Evolutionary conservation across 1,140 invertebrate species (phyloP), one percentile per base, ranked within the genome.

Genomic region (Scylla paramamosain): DNA sequence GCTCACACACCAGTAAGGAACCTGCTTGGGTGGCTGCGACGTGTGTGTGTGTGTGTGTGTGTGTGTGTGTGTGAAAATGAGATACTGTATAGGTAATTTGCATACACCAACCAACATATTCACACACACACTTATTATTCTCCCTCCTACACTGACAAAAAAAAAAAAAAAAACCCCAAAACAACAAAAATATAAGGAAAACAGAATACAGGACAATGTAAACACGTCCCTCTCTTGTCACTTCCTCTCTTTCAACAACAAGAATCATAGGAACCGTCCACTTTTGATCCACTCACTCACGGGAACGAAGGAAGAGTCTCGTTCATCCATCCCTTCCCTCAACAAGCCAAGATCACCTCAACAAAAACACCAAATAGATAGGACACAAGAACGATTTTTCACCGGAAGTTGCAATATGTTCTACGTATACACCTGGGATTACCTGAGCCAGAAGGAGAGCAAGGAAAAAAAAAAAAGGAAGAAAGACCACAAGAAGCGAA

Each of bases 401-500:
- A 77, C 67, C 67, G 67, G 67, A 77, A n/a, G 67, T 77, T 12
- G 6, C 20, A 77, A n/a, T 25, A 77, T 77, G 39, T 39, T 39
- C 39, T 2, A 6, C 39, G 39, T 39, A 8, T n/a, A n/a, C 20
- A n/a, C 67, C 67, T 77, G 67, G n/a, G 67, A 77, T 77, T 77
- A 89, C 25, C 25, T 89, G 32, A 91, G 89, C 29, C 31, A 45
- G 25, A 91, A 46, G 48, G 52, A 91, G 46, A 91, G 25, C 20
- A 52, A n/a, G 20, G 25, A n/a, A 77, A n/a, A 77, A 77, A 77
- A 77, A 77, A 77, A n/a, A 12, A n/a, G n/a, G n/a, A 77, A 77
- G 2, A n/a, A 77, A 77, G n/a, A 77, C 20, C 20, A 77, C 20
- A 77, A 25, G 20, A n/a, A 77, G 25, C 6, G 1, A n/a, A 77